Base-by-base conservation (phyloP, 2,113 vertebrate species). In the Lasiurus borealis region DNA sequence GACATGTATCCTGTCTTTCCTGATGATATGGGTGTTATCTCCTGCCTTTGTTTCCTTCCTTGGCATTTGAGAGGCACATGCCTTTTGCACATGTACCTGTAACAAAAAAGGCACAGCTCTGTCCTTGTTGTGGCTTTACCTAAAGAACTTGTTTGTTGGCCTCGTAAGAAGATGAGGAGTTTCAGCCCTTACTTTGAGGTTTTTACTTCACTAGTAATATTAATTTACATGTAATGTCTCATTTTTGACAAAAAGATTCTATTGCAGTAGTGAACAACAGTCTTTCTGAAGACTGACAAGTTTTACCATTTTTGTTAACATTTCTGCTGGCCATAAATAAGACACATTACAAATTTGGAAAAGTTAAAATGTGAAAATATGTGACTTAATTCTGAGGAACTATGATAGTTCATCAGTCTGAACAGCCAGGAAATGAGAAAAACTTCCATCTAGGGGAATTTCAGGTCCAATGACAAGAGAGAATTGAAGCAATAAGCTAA, bases 361-460 rank as follows among this genome's bases (percentile, higher is more conserved):
- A 97, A 77, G 19, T 91, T 57, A 57, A 91, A 76, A 77, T 72
- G 81, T 91, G 48, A 69, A 80, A 29, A 57, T 8, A 7, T 71
- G 8, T 81, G 23, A 46, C 36, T 69, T 90, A 59, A 29, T 90
- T 62, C 48, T 81, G 50, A 93, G 3, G 3, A 48, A 81, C n/a
- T 48, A 82, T 25, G 11, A 44, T 52, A n/a, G 84, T 59, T 75
- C 29, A 76, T 75, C 21, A 87, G 5, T 44, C 3, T 76, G 92
- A 90, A 85, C 4, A 85, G 6, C 16, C 48, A 83, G 23, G 46
- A 88, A 40, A 90, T 80, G 80, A 93, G 52, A 81, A 95, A 87
- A 85, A 4, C 12, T 13, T 46, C 15, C 10, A 82, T 15, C 72
- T 48, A 3, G 19, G 44, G 59, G 64, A 81, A 72, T 92, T 88